These are phyloP conservation scores for Bagarius yarrelli DNA, from an alignment of 2,113 vertebrate species.

Conservation along the genomic window DNA sequence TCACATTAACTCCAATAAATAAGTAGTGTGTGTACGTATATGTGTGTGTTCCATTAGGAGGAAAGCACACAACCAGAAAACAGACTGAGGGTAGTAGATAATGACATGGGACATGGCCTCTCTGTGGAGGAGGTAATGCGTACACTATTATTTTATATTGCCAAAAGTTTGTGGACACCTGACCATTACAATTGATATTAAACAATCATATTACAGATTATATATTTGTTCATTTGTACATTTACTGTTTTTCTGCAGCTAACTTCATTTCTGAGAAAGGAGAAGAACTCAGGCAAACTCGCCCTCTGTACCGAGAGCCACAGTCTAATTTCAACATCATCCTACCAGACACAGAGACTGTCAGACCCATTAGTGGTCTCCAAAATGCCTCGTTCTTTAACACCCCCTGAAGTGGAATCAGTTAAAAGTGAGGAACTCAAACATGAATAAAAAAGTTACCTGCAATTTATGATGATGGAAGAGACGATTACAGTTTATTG, in stretches of 20 bases:
- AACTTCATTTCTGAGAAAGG: conserved; percentile 75
- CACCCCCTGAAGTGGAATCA: conserved; percentile 72
- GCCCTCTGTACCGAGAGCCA: conserved; percentile 70
- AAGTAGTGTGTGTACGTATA: background rate
- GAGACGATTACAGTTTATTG: background rate
- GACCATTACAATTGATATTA: no score
- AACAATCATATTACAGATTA: no score
- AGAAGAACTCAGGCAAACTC: conserved; percentile 73
- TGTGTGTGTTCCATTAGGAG: conserved; percentile 69
- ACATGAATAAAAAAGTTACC: background rate
- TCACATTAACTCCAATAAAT: background rate
- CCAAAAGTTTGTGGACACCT: no score
- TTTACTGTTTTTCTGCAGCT: conserved; percentile 66
- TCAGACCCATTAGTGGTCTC: conserved; percentile 54
- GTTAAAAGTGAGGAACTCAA: conserved; percentile 72
- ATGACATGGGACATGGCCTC: conserved; percentile 78
- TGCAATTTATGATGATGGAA: background rate
- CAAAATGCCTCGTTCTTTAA: conserved; percentile 52
- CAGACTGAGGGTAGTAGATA: conserved; percentile 80
- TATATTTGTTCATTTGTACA: background rate
- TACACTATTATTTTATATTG: background rate
- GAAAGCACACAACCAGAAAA: conserved; percentile 80
- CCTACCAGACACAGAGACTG: conserved; percentile 42
- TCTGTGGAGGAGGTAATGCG: conserved; percentile 81
- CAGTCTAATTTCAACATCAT: conserved; percentile 38